Evolutionary conservation across 2,113 vertebrate genomes (phyloP).

Genomic region (Lota lota): DNA sequence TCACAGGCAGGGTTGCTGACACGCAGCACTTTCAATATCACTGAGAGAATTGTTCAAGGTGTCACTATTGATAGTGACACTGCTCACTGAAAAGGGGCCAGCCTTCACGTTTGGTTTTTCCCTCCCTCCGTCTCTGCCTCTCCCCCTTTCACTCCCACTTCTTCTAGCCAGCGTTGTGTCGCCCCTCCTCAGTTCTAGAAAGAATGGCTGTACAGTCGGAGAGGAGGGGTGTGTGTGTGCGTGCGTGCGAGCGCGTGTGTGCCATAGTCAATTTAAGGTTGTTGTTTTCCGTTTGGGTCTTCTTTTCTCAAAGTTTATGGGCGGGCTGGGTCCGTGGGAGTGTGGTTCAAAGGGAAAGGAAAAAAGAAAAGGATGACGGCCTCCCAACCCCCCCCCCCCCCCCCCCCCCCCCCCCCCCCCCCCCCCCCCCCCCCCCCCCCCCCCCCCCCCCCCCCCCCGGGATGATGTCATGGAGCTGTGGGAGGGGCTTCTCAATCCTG

Average conservation of each 20-base stretch:
- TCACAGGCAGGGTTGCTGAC: constrained; percentile 62
- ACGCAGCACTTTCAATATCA: constrained; percentile 69
- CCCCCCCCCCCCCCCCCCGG: too few relatives aligned
- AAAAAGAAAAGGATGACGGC: not conserved
- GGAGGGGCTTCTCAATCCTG: too few relatives aligned
- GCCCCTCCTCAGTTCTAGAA: not conserved
- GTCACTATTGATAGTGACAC: constrained; percentile 69
- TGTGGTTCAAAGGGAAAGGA: constrained; percentile 21
- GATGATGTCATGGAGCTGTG: not conserved
- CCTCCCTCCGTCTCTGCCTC: constrained; percentile 7
- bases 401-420: too few relatives aligned
- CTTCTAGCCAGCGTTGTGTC: not conserved
- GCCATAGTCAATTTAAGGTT: not conserved
- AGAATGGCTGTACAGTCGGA: not conserved
- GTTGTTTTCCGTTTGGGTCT: too few relatives aligned
- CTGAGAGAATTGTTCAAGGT: constrained; percentile 70
- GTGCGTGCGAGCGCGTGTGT: not conserved
- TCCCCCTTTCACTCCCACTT: constrained; percentile 16
- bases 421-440: too few relatives aligned
- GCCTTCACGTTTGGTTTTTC: constrained; percentile 40
- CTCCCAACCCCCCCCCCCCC: not conserved
- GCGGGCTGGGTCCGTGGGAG: constrained; percentile 13
- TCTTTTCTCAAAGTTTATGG: constrained; percentile 24
- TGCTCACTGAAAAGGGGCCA: constrained; percentile 44
- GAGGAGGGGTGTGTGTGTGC: not conserved